phyloP scores from a whole-genome alignment of 1,140 invertebrate genomes.

The Drosophila dunni region DNA sequence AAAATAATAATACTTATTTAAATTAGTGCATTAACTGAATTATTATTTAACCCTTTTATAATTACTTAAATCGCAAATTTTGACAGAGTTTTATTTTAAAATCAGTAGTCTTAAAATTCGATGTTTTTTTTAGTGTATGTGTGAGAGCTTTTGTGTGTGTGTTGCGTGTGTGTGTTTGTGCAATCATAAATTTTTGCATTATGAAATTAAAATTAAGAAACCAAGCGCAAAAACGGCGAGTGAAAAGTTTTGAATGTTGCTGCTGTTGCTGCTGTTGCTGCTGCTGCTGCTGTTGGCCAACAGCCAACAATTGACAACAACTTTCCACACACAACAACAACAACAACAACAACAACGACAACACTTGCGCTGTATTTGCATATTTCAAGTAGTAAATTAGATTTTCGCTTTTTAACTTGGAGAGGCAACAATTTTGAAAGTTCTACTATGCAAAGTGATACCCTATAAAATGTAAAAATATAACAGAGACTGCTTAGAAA shows the following conservation, averaged over 20 bases:
- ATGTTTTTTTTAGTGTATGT: neutral
- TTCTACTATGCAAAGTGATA: neutral
- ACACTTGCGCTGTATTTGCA: conserved; percentile 41
- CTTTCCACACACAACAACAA: conserved; percentile 15
- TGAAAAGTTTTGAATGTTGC: conserved; percentile 34
- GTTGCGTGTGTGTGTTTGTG: conserved; percentile 2
- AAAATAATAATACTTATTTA: too few relatives aligned
- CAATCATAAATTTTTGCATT: conserved; percentile 56
- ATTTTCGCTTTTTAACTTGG: conserved; percentile 50
- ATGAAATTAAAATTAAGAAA: conserved; percentile 56
- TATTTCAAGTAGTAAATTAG: conserved; percentile 51
- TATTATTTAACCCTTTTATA: too few relatives aligned
- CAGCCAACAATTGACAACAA: conserved; percentile 52
- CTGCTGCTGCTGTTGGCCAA: conserved; percentile 25
- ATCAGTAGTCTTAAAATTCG: neutral
- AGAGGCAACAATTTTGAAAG: conserved; percentile 20
- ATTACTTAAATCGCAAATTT: too few relatives aligned
- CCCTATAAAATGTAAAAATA: neutral
- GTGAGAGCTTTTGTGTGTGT: conserved; percentile 3
- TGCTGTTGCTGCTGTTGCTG: neutral
- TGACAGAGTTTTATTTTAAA: too few relatives aligned
- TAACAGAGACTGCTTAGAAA: neutral
- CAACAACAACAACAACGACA: conserved; percentile 16
- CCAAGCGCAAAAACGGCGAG: conserved; percentile 28
- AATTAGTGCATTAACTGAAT: too few relatives aligned